phyloP scores from a whole-genome alignment of 2,888 invertebrate genomes.

The Hirtodrosophila alboralis region DNA sequence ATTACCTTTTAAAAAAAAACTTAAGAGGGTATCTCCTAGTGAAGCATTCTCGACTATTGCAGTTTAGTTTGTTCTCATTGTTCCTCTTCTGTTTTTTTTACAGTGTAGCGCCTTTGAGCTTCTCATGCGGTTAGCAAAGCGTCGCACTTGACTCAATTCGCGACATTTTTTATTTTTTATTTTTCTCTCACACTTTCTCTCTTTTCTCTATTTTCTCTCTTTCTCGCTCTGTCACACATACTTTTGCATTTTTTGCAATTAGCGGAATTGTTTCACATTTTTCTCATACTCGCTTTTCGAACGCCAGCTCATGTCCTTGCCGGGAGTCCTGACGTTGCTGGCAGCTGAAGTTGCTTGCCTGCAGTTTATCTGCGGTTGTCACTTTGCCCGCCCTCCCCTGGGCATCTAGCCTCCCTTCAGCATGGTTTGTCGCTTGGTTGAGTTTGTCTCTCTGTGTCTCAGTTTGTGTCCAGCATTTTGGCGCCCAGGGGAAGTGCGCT shows the following conservation, averaged over 20 bases:
- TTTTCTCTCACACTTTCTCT: constrained; percentile 6
- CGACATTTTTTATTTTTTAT: constrained; percentile 2
- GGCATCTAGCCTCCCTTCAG: constrained; percentile 1
- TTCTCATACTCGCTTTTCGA: constrained; percentile 32
- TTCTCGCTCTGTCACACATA: neutral
- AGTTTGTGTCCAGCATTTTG: constrained; percentile 61
- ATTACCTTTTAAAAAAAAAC: no score
- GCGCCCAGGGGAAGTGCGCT: constrained; percentile 60
- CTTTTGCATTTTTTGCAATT: constrained; percentile 66
- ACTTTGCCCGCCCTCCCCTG: constrained; percentile 1
- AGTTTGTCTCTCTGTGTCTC: constrained; percentile 13
- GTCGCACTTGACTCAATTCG: constrained; percentile 45
- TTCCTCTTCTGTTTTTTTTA: constrained; percentile 14
- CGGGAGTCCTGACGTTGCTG: constrained; percentile 1
- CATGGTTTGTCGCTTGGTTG: constrained; percentile 52
- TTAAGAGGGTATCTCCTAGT: no score
- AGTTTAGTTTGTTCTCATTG: constrained; percentile 1
- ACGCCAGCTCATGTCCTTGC: neutral
- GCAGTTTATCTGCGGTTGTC: constrained; percentile 70
- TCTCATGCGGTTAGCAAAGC: constrained; percentile 34
- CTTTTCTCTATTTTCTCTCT: neutral
- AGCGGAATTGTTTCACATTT: constrained; percentile 77
- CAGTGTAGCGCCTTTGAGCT: constrained; percentile 39
- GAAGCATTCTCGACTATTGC: no score
- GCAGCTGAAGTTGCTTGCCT: constrained; percentile 37